Base-by-base conservation (phyloP, 2,888 invertebrate species). In the Willowsia nigromaculata region DNA sequence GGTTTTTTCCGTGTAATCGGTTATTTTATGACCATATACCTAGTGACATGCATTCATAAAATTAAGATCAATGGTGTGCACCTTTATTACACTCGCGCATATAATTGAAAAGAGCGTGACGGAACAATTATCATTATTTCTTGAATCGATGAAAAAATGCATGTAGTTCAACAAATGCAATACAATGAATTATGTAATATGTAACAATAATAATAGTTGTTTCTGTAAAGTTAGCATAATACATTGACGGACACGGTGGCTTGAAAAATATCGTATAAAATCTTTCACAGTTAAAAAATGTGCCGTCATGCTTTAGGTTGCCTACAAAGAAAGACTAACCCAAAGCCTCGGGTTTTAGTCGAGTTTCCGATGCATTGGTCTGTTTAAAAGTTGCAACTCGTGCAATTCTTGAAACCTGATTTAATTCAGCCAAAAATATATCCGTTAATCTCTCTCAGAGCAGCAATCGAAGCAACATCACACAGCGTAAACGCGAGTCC, bases 331-430 rank as follows among this genome's bases (percentile, higher is more conserved):
- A 56, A 22, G 18, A 56, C 5, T 65, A 65, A 65, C 65, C 65
- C 33, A 65, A 4, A 33, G 33, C 40, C 37, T 81, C 43, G 47
- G 25, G 59, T 59, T 27, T 59, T 6, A 50, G 22, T 33, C 80
- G 56, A 80, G 50, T 27, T 68, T 83, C 82, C 82, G 82, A 65
- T 62, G 65, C 65, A 53, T 65, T 65, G 65, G 18, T 43, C 78
- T 22, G 50, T 65, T 85, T 76, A n/a, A 18, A 11, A 22, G 2
- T 56, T 15, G n/a, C 50, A 11, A 50, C n/a, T n/a, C 15, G 50
- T n/a, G 15, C 56, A 27, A 22, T 22, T 53, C 47, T 47, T 74
- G 30, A 18, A 37, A 43, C n/a, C n/a, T n/a, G 40, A 62, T 18
- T 18, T 59, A 37, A 76, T 59, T 59, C 9, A 11, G 25, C 7